A percentile compares a stretch with the other conserved stretches of the same genome.
Evolutionary conservation across 2,797 vertebrate species (phyloP).

Genomic region (Coilia nasus): DNA sequence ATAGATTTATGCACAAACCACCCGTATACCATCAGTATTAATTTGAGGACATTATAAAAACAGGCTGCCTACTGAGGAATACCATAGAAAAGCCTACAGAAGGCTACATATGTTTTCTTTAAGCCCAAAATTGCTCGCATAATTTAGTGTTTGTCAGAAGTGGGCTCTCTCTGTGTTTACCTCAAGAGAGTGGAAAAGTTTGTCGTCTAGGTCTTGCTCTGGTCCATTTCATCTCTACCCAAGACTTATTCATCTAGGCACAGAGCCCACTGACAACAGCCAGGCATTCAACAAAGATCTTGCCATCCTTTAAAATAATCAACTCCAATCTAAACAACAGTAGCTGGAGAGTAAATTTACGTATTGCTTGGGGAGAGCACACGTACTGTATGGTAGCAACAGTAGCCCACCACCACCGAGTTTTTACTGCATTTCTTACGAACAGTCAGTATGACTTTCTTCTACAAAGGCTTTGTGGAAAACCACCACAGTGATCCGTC

Average conservation of each 20-base stretch:
- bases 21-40: background rate
- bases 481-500: constrained; percentile 31
- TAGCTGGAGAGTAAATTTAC: too few relatives aligned
- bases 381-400: background rate
- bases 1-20: background rate
- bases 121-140: background rate
- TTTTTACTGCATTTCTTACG: background rate
- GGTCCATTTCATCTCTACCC: background rate
- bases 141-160: background rate
- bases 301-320: background rate
- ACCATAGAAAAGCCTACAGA: background rate
- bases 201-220: background rate
- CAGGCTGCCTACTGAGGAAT: background rate
- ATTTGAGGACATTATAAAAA: background rate
- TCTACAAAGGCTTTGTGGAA: constrained; percentile 25
- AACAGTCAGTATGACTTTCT: background rate
- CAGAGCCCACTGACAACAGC: background rate
- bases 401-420: background rate
- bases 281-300: background rate
- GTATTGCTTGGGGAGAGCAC: too few relatives aligned
- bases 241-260: background rate
- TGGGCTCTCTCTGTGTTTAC: background rate
- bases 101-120: background rate
- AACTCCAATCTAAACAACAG: too few relatives aligned
- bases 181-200: background rate